Conservation (phyloP, 2,888 invertebrate genomes). For the Idaea aversata region DNA sequence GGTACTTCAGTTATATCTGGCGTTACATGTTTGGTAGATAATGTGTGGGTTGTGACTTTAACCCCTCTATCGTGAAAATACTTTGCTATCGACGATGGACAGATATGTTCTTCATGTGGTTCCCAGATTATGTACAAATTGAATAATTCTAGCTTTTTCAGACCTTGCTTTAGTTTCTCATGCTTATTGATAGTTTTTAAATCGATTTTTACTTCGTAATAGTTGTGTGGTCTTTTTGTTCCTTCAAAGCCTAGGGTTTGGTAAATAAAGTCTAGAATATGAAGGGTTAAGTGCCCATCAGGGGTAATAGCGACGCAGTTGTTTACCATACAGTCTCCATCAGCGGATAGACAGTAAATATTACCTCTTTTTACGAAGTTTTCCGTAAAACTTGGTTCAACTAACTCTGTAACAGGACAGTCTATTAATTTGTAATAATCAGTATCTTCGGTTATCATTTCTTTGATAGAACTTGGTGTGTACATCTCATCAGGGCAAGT, state of each 20-base stretch:
- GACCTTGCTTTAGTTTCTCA: slow-evolving; percentile 40
- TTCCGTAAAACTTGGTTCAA: slow-evolving; percentile 57
- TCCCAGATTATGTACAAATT: slow-evolving; percentile 61
- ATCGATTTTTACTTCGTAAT: slow-evolving; percentile 57
- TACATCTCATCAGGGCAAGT: slow-evolving; percentile 65
- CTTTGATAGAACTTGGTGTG: slow-evolving; percentile 48
- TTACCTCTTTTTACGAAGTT: slow-evolving; percentile 61
- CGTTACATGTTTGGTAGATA: slow-evolving; percentile 37
- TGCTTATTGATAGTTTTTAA: slow-evolving; percentile 47
- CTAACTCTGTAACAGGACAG: slow-evolving; percentile 53
- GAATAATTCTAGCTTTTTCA: slow-evolving; percentile 52
- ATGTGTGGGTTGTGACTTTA: slow-evolving; percentile 40
- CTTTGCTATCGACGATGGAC: slow-evolving; percentile 70
- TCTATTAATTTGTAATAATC: slow-evolving; percentile 58
- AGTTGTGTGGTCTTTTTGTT: slow-evolving; percentile 51
- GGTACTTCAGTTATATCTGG: slow-evolving; percentile 57
- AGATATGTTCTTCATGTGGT: slow-evolving; percentile 52
- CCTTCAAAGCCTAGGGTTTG: slow-evolving; percentile 72
- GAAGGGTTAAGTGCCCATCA: slow-evolving; percentile 57
- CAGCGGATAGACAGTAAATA: slow-evolving; percentile 52
- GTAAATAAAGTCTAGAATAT: slow-evolving; percentile 53
- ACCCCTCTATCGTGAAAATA: slow-evolving; percentile 58
- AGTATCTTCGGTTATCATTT: slow-evolving; percentile 52
- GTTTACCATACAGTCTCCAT: slow-evolving; percentile 57
- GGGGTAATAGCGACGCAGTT: slow-evolving; percentile 64